phyloP scores from a whole-genome alignment of 2,888 invertebrate species.

The Melipona beecheii region DNA sequence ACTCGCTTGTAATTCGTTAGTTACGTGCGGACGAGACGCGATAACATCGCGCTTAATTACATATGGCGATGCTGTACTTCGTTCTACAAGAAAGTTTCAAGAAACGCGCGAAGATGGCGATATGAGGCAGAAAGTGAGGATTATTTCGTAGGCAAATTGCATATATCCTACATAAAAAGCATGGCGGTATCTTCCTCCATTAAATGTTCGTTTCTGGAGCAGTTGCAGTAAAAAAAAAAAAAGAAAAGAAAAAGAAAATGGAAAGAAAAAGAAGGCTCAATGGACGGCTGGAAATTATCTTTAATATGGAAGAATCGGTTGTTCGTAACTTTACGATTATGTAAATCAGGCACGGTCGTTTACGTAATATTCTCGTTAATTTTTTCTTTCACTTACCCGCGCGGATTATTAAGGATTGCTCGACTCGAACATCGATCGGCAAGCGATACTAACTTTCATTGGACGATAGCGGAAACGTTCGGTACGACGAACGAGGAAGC shows the following conservation, averaged over 20 bases:
- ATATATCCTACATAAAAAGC: background rate
- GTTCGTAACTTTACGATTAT: slow-evolving; percentile 35
- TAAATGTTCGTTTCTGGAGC: background rate
- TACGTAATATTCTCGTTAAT: slow-evolving; percentile 8
- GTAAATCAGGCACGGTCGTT: slow-evolving; percentile 14
- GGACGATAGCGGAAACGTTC: background rate
- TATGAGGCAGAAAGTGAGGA: background rate
- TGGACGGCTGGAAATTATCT: background rate
- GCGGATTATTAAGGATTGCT: background rate
- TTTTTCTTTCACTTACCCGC: slow-evolving; percentile 1
- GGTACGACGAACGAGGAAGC: slow-evolving; percentile 21
- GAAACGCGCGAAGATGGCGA: background rate
- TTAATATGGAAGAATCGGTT: slow-evolving; percentile 21
- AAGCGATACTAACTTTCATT: background rate
- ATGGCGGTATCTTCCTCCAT: background rate
- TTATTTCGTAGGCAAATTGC: background rate
- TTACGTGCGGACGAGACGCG: background rate
- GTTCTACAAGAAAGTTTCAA: background rate
- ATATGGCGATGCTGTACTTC: background rate
- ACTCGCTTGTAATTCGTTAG: slow-evolving; percentile 25
- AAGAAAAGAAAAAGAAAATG: no score
- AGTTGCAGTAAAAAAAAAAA: no score
- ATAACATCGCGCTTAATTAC: slow-evolving; percentile 5
- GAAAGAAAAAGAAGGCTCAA: background rate
- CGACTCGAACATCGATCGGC: background rate